Evolutionary conservation across 37 sponge, comb jelly and placozoan species (phyloP).

Genomic region (Oscarella lobularis): DNA sequence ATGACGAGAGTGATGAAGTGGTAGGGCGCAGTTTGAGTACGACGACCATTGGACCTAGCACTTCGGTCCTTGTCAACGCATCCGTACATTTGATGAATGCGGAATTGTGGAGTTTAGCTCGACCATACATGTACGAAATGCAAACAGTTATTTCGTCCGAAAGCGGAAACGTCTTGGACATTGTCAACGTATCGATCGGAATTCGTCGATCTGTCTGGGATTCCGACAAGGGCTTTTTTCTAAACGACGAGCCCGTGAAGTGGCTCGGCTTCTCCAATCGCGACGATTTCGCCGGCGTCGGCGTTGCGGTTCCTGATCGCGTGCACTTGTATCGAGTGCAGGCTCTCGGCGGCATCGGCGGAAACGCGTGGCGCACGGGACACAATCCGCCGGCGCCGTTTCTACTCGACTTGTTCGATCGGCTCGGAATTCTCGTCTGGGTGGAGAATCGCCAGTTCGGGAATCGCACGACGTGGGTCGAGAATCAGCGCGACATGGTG

Average conservation of each 20-base stretch:
- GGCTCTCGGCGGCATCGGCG: slow-evolving; percentile 35
- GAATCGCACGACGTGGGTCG: slow-evolving; percentile 14
- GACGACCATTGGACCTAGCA: neutral
- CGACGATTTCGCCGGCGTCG: slow-evolving; percentile 49
- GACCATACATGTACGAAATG: slow-evolving; percentile 34
- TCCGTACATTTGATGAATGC: neutral
- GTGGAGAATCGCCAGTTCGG: slow-evolving; percentile 40
- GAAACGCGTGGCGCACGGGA: slow-evolving; percentile 41
- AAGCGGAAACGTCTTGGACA: slow-evolving; percentile 4
- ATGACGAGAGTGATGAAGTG: neutral
- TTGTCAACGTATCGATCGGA: slow-evolving; percentile 12
- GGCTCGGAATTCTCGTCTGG: slow-evolving; percentile 35
- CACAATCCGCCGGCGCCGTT: slow-evolving; percentile 40
- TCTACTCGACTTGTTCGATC: slow-evolving; percentile 33
- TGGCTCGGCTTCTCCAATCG: slow-evolving; percentile 43
- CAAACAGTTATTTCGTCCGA: neutral
- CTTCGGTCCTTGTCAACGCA: neutral
- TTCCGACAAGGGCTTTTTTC: slow-evolving; percentile 28
- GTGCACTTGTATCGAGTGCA: slow-evolving; percentile 34
- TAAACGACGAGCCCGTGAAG: slow-evolving; percentile 22
- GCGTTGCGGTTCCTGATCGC: slow-evolving; percentile 34
- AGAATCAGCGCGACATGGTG: slow-evolving; percentile 32
- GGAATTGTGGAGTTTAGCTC: slow-evolving; percentile 25
- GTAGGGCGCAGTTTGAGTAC: neutral
- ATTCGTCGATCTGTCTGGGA: slow-evolving; percentile 18